A percentile compares a stretch with the other conserved stretches of the same genome.
Evolutionary conservation across 2,888 invertebrate species (phyloP).

Genomic region (Yponomeuta sedellus): DNA sequence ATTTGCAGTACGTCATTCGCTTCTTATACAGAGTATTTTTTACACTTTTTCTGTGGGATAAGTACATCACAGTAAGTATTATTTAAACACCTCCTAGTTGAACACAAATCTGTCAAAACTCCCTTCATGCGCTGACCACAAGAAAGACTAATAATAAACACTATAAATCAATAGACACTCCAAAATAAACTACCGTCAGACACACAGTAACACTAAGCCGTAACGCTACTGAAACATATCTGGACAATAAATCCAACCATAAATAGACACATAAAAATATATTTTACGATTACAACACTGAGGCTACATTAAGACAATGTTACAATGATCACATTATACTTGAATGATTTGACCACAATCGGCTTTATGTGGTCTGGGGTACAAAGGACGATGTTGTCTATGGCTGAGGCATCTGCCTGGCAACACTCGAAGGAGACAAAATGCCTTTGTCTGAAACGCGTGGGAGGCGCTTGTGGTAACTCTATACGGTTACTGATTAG

Average conservation of each 20-base stretch:
- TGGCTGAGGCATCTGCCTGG: conserved; percentile 64
- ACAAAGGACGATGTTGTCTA: conserved; percentile 72
- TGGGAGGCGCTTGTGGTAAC: conserved; percentile 71
- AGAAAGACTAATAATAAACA: conserved; percentile 35
- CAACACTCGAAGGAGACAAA: conserved; percentile 74
- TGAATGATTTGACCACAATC: conserved; percentile 74
- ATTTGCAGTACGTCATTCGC: not conserved
- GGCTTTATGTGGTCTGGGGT: conserved; percentile 54
- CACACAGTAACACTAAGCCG: conserved; percentile 53
- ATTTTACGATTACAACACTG: conserved; percentile 62
- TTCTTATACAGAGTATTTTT: not conserved
- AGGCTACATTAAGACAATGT: conserved; percentile 74
- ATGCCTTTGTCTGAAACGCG: conserved; percentile 63
- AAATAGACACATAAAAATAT: conserved; percentile 72
- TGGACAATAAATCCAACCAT: conserved; percentile 66
- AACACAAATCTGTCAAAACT: not conserved
- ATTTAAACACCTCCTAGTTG: too few species aligned
- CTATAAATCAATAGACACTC: conserved; percentile 33
- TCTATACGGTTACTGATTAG: conserved; percentile 41
- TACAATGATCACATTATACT: conserved; percentile 72
- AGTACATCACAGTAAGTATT: too few species aligned
- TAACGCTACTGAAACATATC: conserved; percentile 65
- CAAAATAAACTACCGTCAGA: conserved; percentile 21
- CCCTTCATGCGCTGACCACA: conserved; percentile 25
- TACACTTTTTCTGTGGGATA: too few species aligned